Conservation (phyloP, 1,140 invertebrate genomes). For the Dreissena rostriformis region DNA sequence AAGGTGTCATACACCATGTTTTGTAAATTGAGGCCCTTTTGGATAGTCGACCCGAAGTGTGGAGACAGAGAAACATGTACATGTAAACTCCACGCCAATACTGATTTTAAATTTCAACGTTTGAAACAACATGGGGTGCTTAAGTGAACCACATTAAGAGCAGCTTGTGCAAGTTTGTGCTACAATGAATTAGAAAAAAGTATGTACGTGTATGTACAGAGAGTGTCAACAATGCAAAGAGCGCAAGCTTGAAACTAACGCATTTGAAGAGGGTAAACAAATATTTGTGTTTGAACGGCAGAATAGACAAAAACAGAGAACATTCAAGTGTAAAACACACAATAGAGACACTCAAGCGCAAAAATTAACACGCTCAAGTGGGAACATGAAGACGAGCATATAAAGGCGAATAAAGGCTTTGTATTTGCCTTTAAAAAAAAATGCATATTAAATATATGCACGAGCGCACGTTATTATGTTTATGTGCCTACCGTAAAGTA, state of each 20-base stretch:
- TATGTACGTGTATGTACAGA: slow-evolving; percentile 43
- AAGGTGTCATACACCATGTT: background rate
- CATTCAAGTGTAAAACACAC: slow-evolving; percentile 17
- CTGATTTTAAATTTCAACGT: slow-evolving; percentile 22
- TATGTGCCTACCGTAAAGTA: no score
- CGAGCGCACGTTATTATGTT: no score
- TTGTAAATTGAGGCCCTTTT: slow-evolving; percentile 27
- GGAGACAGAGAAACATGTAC: slow-evolving; percentile 44
- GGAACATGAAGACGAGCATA: no score
- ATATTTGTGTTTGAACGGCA: slow-evolving; percentile 25
- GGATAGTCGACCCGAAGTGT: slow-evolving; percentile 46
- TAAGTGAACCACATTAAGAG: background rate
- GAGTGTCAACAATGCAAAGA: slow-evolving; percentile 29
- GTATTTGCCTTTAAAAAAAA: no score
- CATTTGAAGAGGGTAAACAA: slow-evolving; percentile 32
- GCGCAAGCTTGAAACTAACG: background rate
- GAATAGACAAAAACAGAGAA: slow-evolving; percentile 32
- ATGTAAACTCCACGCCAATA: slow-evolving; percentile 52
- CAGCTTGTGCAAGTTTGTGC: slow-evolving; percentile 32
- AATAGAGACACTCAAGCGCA: no score
- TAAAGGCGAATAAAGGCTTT: no score
- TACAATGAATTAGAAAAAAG: slow-evolving; percentile 23
- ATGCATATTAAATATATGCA: no score
- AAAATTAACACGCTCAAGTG: no score
- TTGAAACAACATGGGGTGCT: slow-evolving; percentile 23